Conservation (phyloP, 2,797 vertebrate species). For the Lepidocolaptes lacrymiger region DNA sequence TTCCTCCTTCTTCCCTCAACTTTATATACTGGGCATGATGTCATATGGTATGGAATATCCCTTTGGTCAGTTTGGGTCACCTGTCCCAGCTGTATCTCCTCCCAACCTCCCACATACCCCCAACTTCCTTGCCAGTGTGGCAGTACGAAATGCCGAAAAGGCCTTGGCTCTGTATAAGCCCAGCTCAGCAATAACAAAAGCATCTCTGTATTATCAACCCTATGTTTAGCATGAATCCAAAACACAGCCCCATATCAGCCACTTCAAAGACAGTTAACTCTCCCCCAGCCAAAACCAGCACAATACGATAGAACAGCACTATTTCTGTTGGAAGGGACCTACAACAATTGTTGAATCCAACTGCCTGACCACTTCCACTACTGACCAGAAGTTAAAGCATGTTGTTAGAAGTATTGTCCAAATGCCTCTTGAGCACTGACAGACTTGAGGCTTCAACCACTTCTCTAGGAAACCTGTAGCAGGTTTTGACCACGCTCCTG, state of each 20-base stretch:
- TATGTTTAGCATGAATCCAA: background rate
- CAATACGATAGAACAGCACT: background rate
- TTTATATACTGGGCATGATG: background rate
- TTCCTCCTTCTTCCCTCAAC: background rate
- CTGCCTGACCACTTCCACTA: background rate
- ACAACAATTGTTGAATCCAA: fast-evolving
- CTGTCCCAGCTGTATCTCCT: background rate
- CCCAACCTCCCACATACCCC: background rate
- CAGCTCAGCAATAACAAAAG: background rate
- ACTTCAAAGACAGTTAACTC: background rate
- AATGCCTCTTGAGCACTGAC: background rate
- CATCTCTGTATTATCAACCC: background rate
- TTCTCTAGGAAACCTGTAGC: background rate
- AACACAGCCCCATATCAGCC: background rate
- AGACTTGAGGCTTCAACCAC: background rate
- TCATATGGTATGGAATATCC: no score
- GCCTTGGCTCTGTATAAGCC: background rate
- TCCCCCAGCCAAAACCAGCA: background rate
- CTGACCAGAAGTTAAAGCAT: background rate
- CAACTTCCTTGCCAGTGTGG: fast-evolving
- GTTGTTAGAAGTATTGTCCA: background rate
- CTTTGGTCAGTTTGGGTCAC: background rate
- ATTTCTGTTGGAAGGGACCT: background rate
- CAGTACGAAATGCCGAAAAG: background rate
- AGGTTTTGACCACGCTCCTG: background rate